Evolutionary conservation across 2,113 vertebrate species (phyloP), one percentile per base, ranked within the genome.

Genomic region (Rutilus rutilus): DNA sequence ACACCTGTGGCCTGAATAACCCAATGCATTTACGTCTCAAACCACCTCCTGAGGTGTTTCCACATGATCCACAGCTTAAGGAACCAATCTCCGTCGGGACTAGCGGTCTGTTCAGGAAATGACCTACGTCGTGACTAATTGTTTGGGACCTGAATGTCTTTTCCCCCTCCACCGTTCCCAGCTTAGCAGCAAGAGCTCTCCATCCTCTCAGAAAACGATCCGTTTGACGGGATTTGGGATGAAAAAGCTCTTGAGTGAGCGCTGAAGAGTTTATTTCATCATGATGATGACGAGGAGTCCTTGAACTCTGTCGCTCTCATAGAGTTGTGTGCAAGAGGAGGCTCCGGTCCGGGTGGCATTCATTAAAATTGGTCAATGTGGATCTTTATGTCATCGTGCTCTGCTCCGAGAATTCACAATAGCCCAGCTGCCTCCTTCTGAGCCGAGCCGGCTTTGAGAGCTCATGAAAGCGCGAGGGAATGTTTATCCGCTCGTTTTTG

Each of bases 71-170:
- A 47, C 84, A 82, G 76, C 54, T 33, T 82, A 52, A 91, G 91
- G 92, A 62, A 76, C 83, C 86, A 8, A 85, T 87, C 88, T 90
- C 87, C 85, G 89, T 92, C 90, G 91, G 89, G 90, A 86, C 86
- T 90, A 93, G 92, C 9, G 1, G 15, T 33, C 52, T 50, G 12
- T 54, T 15, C 30, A 57, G 30, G 47, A 82, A 69, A 69, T 69
- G 64, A 64, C 27, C 64, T 92, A 93, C 90, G 92, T 91, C 79
- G 88, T 92, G 89, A 91, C 92, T 93, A 94, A 94, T 93, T 92
- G 92, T 92, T 87, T 88, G 86, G 89, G 87, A 88, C 90, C 91
- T 86, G 89, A 91, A 94, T 91, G 90, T 92, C 88, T 90, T 90
- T 2, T 90, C 87, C 85, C 88, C 85, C 82, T 73, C 84, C 79